A percentile compares a stretch with the other conserved stretches of the same genome.
phyloP scores from a whole-genome alignment of 2,797 vertebrate species.

The Synaphobranchus kaupii region DNA sequence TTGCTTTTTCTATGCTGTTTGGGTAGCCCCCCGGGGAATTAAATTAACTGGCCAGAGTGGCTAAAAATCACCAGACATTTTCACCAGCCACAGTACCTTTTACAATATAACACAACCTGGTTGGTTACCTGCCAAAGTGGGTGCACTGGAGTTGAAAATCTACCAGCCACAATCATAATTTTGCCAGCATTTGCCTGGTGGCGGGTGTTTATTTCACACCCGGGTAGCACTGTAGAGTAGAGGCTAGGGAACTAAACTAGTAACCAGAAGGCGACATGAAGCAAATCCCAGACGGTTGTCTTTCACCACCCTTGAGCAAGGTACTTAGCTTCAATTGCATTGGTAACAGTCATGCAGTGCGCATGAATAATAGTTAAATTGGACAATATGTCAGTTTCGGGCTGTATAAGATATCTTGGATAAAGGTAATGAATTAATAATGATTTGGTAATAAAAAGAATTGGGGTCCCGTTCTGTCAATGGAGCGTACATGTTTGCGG shows the following conservation, averaged over 20 bases:
- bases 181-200: no score
- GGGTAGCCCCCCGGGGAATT: no score
- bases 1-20: background rate
- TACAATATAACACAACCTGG: no score
- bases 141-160: no score
- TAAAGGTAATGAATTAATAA: background rate
- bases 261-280: background rate
- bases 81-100: no score
- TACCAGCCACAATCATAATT: no score
- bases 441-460: background rate
- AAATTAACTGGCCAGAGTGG: no score
- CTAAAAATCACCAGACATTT: no score
- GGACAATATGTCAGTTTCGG: background rate
- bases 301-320: background rate
- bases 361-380: background rate
- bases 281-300: background rate
- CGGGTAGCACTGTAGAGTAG: background rate
- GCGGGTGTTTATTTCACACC: no score
- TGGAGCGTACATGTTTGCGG: background rate
- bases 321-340: background rate
- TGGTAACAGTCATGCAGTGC: background rate
- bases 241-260: background rate
- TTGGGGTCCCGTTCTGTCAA: background rate
- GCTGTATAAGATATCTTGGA: background rate
- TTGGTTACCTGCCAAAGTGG: no score